These are phyloP conservation scores for Dasypogon diadema DNA, from an alignment of 2,888 invertebrate species.

Conservation along the genomic window DNA sequence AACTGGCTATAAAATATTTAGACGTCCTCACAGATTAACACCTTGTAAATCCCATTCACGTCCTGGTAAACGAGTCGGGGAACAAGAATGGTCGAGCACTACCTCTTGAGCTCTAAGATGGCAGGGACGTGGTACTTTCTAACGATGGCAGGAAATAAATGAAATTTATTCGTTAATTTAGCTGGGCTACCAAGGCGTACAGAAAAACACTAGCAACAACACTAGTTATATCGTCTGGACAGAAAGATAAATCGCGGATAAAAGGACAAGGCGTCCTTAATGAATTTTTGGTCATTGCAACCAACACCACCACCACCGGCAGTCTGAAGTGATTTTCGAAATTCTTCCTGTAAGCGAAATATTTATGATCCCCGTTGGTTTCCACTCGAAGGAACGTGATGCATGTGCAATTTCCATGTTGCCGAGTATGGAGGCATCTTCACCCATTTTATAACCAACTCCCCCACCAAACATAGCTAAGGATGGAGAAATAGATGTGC, in stretches of 20 bases:
- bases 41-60: conserved; percentile 24
- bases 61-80: background rate
- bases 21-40: conserved; percentile 16
- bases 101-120: background rate
- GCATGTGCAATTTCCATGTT: conserved; percentile 40
- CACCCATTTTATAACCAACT: background rate
- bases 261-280: conserved; percentile 42
- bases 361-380: conserved; percentile 33
- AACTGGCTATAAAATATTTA: conserved; percentile 27
- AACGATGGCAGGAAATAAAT: background rate
- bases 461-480: background rate
- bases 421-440: background rate
- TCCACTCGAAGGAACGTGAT: conserved; percentile 28
- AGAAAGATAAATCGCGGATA: conserved; percentile 44
- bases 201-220: conserved; percentile 9
- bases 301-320: conserved; percentile 4
- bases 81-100: background rate
- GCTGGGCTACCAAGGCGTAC: conserved; percentile 8
- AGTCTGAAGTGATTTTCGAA: conserved; percentile 27
- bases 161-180: conserved; percentile 45
- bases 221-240: conserved; percentile 28
- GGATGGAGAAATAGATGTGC: background rate
- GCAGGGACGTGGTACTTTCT: background rate
- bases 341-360: conserved; percentile 31
- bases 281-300: conserved; percentile 42